Base-by-base conservation (phyloP, 2,888 invertebrate genomes). In the Zhuqinia jingwanae region DNA sequence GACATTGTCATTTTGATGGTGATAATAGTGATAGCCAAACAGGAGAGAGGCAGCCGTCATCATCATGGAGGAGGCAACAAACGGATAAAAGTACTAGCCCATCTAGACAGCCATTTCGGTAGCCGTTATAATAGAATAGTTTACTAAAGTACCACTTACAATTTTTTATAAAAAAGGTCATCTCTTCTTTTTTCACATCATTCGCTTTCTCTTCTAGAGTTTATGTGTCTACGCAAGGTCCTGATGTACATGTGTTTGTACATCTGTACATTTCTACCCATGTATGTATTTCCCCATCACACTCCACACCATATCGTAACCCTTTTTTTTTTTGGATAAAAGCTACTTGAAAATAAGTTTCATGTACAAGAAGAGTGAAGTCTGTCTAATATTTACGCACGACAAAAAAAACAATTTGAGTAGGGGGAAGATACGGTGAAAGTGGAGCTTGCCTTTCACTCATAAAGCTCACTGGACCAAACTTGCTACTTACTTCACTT, bases 141-240 rank as follows among this genome's bases (percentile, higher is more conserved):
- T 78, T 85, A 15, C n/a, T 15, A 58, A 75, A 77, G 84, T 78
- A 85, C 78, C 84, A 70, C 65, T 85, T 70, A 68, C 58, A 22
- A 47, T 68, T 85, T 70, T 78, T n/a, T 68, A 3, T 50, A n/a
- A n/a, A 76, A 85, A 85, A 70, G 84, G 84, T 84, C 77, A 78
- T 78, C 70, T 68, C 53, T n/a, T n/a, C 65, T 58, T 73, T 73
- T n/a, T 25, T 27, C 17, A 22, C 50, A 50, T 68, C 22, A 20
- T 45, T 15, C 5, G 22, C 1, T 68, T 47, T 22, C 70, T 47
- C 70, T 36, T 36, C 22, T n/a, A 20, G 68, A 22, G 45, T 42
- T 68, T 22, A 36, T 8, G 8, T 17, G 20, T 68, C 50, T 79
- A 20, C n/a, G n/a, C 0, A 63, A 27, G 25, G 25, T 11, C 10